These are phyloP conservation scores for Ophion ellenae DNA, from an alignment of 2,888 invertebrate species.

Conservation along the genomic window DNA sequence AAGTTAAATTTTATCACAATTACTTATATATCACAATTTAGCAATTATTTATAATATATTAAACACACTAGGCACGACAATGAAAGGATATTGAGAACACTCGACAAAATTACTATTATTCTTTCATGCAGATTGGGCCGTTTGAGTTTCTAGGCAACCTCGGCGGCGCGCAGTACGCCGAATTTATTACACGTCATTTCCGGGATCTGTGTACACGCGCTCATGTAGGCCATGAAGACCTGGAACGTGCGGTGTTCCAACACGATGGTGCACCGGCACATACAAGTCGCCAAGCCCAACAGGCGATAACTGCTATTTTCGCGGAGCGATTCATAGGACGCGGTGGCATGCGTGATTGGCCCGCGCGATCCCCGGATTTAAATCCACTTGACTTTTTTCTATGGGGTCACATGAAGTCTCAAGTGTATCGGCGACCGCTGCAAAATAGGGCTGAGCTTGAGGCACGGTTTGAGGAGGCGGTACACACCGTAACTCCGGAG, in stretches of 20 bases:
- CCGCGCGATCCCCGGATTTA: neutral
- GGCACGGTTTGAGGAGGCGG: neutral
- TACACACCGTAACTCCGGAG: neutral
- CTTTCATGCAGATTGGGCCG: too few species aligned
- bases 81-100: too few species aligned
- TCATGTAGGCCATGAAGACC: neutral
- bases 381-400: constrained; percentile 16
- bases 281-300: neutral
- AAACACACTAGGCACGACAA: too few species aligned
- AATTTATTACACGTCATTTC: neutral
- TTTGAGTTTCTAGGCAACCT: too few species aligned
- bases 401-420: neutral
- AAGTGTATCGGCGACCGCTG: neutral
- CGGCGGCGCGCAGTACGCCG: too few species aligned
- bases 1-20: too few species aligned
- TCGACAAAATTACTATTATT: too few species aligned
- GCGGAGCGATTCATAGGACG: neutral
- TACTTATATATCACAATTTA: too few species aligned
- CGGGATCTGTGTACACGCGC: neutral
- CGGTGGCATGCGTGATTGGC: constrained; percentile 3
- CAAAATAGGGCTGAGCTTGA: neutral
- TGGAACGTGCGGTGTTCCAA: neutral
- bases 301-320: neutral
- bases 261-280: neutral
- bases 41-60: too few species aligned